phyloP scores from a whole-genome alignment of 2,888 invertebrate genomes.

The Polyommatus icarus region DNA sequence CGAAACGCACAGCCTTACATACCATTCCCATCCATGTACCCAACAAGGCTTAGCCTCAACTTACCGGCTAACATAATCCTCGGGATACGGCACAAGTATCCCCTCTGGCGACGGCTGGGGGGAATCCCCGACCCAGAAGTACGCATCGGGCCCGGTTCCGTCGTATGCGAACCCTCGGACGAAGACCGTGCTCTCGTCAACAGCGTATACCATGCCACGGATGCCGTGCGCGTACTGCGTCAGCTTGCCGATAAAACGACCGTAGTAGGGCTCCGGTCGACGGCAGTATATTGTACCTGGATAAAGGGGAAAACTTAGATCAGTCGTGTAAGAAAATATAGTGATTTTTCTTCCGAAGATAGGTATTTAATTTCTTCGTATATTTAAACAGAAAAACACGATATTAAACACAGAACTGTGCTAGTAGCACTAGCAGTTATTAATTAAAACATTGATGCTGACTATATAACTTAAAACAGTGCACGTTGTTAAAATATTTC shows the following conservation, averaged over 20 bases:
- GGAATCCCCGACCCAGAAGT: slow-evolving; percentile 94
- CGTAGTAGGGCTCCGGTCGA: slow-evolving; percentile 85
- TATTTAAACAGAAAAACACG: no score
- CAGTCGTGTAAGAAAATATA: no score
- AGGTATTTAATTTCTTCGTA: no score
- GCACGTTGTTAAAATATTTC: no score
- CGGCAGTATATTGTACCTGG: slow-evolving; percentile 53
- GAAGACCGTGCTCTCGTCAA: slow-evolving; percentile 93
- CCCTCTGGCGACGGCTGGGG: slow-evolving; percentile 90
- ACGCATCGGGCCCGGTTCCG: slow-evolving; percentile 92
- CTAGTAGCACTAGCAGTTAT: no score
- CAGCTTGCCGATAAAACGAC: slow-evolving; percentile 87
- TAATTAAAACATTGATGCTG: no score
- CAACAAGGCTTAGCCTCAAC: not conserved
- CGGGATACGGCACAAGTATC: slow-evolving; percentile 91
- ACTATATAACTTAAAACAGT: no score
- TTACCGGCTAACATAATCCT: slow-evolving; percentile 89
- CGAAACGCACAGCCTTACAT: no score
- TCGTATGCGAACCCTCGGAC: slow-evolving; percentile 93
- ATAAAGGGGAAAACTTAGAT: no score
- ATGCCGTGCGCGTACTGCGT: slow-evolving; percentile 89
- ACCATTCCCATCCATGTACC: no score
- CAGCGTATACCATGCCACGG: slow-evolving; percentile 90
- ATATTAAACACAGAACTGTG: no score
- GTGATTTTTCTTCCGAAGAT: no score